These are phyloP conservation scores for Nycticebus coucang DNA, from an alignment of 2,113 vertebrate species.

Conservation along the genomic window DNA sequence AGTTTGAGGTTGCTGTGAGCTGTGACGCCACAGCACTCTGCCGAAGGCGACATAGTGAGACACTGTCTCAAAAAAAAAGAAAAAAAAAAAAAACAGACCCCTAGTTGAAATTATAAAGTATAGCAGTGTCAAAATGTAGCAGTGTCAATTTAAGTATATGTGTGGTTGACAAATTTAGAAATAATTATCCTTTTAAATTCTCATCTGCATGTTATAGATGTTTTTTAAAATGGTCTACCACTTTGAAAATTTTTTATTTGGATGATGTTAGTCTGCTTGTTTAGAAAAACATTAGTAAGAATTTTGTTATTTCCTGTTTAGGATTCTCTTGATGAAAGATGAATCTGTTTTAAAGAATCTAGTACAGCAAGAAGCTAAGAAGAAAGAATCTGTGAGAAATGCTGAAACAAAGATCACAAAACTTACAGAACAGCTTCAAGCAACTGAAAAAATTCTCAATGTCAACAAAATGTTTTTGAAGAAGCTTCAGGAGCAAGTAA, in stretches of 20 bases:
- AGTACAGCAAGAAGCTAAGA: constrained; percentile 94
- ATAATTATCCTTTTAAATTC: not conserved
- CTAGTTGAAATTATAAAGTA: constrained; percentile 1
- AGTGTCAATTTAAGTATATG: not conserved
- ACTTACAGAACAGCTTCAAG: constrained; percentile 94
- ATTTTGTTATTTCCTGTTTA: constrained; percentile 76
- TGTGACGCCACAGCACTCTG: too few species aligned
- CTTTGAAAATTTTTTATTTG: constrained; percentile 37
- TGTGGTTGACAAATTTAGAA: not conserved
- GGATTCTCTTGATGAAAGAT: constrained; percentile 93
- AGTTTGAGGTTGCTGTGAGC: too few species aligned
- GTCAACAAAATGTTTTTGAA: constrained; percentile 93
- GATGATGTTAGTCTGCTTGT: not conserved
- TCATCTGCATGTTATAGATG: not conserved
- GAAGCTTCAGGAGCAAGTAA: constrained; percentile 97
- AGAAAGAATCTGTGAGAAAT: constrained; percentile 92
- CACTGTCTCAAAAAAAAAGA: too few species aligned
- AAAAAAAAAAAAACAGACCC: too few species aligned
- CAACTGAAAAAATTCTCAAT: constrained; percentile 92
- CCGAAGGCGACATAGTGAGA: too few species aligned
- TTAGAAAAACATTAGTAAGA: constrained; percentile 45
- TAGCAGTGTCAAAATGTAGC: not conserved
- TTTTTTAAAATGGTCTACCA: constrained; percentile 17
- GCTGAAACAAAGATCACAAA: constrained; percentile 93
- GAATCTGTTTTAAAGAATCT: constrained; percentile 93